A percentile compares a stretch with the other conserved stretches of the same genome.
Conservation (phyloP, 2,888 invertebrate species). For the Diaphora mendica region DNA sequence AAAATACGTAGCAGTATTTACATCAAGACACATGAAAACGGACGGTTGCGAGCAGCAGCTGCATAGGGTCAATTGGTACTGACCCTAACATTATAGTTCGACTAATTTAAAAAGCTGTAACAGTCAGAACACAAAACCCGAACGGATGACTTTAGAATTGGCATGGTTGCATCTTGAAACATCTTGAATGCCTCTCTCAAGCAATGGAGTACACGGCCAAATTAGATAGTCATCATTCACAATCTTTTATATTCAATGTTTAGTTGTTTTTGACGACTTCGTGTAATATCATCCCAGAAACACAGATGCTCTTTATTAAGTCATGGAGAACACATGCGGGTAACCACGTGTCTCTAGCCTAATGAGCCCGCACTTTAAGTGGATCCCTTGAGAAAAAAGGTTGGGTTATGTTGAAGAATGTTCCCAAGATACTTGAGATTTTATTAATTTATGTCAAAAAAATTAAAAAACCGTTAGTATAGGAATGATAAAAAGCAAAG, state of each 20-base stretch:
- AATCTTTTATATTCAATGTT: conserved; percentile 34
- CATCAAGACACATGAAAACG: conserved; percentile 69
- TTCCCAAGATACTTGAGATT: conserved; percentile 36
- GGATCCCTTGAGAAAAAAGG: conserved; percentile 59
- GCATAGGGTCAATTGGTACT: conserved; percentile 80
- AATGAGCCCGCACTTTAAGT: conserved; percentile 50
- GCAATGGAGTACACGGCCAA: conserved; percentile 48
- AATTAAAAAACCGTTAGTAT: neutral
- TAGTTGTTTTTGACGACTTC: conserved; percentile 37
- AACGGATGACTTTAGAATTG: conserved; percentile 52
- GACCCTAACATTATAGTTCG: conserved; percentile 75
- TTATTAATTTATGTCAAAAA: conserved; percentile 11
- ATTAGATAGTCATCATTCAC: conserved; percentile 53
- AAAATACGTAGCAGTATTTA: conserved; percentile 56
- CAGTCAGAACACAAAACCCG: conserved; percentile 27
- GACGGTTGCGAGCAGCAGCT: conserved; percentile 73
- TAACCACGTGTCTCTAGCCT: conserved; percentile 75
- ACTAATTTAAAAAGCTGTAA: conserved; percentile 57
- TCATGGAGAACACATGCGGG: conserved; percentile 74
- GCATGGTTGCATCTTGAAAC: conserved; percentile 53
- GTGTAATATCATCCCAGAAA: conserved; percentile 49
- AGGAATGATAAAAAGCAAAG: neutral
- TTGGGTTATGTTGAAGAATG: conserved; percentile 38
- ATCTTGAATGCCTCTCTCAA: conserved; percentile 61
- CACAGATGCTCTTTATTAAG: conserved; percentile 71